These are phyloP conservation scores for Mormyrops boulengeri DNA, from an alignment of 2,797 vertebrate genomes.

Conservation along the genomic window DNA sequence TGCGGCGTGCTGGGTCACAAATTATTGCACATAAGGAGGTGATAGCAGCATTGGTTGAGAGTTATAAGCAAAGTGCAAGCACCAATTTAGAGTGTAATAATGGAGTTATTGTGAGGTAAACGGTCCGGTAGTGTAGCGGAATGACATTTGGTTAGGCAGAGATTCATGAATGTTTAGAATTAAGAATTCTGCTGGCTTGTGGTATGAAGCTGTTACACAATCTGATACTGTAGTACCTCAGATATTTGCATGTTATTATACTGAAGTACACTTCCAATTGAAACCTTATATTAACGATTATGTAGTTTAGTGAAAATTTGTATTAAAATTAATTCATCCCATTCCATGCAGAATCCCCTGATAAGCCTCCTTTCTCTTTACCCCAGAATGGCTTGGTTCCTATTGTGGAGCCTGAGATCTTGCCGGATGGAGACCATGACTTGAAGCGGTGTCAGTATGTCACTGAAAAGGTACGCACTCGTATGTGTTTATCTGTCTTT, in stretches of 20 bases:
- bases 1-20: too few species aligned
- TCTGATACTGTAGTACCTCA: background rate
- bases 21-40: too few species aligned
- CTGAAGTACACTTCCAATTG: background rate
- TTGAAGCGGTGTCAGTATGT: conserved; percentile 84
- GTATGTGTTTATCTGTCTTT: conserved; percentile 39
- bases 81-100: too few species aligned
- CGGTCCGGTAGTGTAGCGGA: background rate
- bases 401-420: conserved; percentile 92
- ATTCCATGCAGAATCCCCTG: background rate
- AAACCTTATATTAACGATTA: background rate
- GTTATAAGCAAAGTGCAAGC: too few species aligned
- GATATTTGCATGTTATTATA: background rate
- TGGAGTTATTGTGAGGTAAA: background rate
- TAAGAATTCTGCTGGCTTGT: background rate
- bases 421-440: conserved; percentile 87
- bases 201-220: background rate
- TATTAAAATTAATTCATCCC: background rate
- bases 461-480: conserved; percentile 75
- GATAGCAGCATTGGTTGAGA: too few species aligned
- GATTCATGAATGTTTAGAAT: background rate
- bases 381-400: conserved; percentile 86
- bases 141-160: background rate
- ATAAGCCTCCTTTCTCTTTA: background rate
- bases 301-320: background rate